Percentiles rank a stretch among this genome's conserved stretches.
Conservation (phyloP, 2,797 vertebrate genomes). For the Chromobotia macracanthus region DNA sequence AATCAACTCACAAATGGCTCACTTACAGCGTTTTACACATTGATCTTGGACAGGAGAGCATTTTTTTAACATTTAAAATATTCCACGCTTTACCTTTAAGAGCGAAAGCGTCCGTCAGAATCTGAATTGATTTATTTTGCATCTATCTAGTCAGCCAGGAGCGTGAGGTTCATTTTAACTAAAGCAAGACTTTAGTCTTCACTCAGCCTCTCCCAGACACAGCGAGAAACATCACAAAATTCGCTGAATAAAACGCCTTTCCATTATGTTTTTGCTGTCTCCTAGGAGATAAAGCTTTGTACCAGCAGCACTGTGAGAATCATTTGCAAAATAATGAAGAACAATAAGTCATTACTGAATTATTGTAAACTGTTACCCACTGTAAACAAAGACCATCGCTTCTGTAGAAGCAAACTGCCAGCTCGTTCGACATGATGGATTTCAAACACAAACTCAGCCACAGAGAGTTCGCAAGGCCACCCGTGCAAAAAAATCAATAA, state of each 20-base stretch:
- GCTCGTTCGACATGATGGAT: slow-evolving; percentile 7
- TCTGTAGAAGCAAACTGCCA: neutral
- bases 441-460: neutral
- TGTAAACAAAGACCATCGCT: slow-evolving; percentile 11
- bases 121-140: neutral
- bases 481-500: slow-evolving; percentile 27
- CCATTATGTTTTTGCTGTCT: neutral
- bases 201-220: slow-evolving; percentile 1
- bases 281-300: slow-evolving; percentile 6
- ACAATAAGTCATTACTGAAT: slow-evolving; percentile 27
- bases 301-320: slow-evolving; percentile 17
- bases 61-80: neutral
- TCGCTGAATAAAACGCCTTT: neutral
- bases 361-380: neutral
- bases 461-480: slow-evolving; percentile 4
- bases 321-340: slow-evolving; percentile 12
- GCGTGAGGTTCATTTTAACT: neutral
- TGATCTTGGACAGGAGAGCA: neutral
- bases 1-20: neutral
- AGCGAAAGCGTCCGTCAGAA: neutral
- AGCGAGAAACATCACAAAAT: slow-evolving; percentile 6
- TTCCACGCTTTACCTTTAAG: neutral
- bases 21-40: neutral
- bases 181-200: neutral
- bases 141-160: neutral